Evolutionary conservation across 2,113 vertebrate species (phyloP).

Genomic region (Pelodiscus sinensis): DNA sequence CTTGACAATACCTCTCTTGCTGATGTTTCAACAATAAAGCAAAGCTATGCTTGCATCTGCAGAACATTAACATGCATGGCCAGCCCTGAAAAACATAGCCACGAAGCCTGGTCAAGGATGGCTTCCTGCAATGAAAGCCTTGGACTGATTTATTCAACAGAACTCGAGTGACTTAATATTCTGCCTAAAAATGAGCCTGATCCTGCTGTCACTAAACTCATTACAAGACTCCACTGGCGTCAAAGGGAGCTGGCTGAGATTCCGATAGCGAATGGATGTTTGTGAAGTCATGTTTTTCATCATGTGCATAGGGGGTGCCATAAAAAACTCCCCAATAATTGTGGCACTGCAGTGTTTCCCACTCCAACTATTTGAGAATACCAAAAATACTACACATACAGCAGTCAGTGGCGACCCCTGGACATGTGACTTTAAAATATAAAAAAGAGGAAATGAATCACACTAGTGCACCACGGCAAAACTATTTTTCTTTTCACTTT

Average conservation of each 20-base stretch:
- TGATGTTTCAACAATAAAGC: background rate
- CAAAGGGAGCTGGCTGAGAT: background rate
- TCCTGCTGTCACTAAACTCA: background rate
- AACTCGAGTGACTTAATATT: background rate
- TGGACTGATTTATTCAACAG: background rate
- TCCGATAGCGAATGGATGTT: background rate
- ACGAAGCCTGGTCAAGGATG: background rate
- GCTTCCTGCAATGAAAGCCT: background rate
- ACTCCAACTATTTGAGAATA: background rate
- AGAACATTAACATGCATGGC: background rate
- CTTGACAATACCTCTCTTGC: background rate
- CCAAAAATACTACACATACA: background rate
- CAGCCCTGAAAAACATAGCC: background rate
- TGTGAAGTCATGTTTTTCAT: background rate
- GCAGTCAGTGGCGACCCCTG: slow-evolving; percentile 1
- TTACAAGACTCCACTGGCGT: background rate
- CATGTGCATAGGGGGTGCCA: background rate
- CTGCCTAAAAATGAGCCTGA: background rate
- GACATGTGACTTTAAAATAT: background rate
- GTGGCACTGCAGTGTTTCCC: background rate
- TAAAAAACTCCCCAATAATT: background rate
- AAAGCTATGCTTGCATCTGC: background rate
- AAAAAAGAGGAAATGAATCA: slow-evolving; percentile 9
- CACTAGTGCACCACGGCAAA: background rate
- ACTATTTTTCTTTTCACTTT: background rate